A percentile compares a stretch with the other conserved stretches of the same genome.
Conservation (phyloP, 2,888 invertebrate species). For the Alloscopus bannaensis region DNA sequence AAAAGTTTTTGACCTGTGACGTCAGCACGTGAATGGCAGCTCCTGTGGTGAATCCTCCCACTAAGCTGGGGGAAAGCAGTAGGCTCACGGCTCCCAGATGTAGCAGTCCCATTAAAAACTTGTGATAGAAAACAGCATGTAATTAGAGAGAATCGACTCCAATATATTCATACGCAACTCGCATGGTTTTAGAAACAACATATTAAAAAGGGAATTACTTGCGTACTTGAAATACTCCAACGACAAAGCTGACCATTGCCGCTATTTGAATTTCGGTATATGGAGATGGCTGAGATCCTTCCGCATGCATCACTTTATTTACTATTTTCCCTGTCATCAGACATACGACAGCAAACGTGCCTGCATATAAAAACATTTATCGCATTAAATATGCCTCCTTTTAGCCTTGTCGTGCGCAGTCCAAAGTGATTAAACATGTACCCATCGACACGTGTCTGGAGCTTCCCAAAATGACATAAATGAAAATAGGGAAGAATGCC, state of each 20-base stretch:
- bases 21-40: constrained; percentile 90
- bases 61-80: constrained; percentile 80
- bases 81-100: constrained; percentile 86
- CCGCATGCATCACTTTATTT: background rate
- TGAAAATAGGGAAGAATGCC: constrained; percentile 93
- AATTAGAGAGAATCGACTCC: background rate
- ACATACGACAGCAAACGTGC: constrained; percentile 91
- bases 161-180: background rate
- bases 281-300: background rate
- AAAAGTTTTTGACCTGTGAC: constrained; percentile 85
- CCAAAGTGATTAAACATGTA: no score
- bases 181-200: background rate
- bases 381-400: background rate
- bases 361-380: constrained; percentile 75
- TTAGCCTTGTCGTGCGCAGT: background rate
- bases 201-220: background rate
- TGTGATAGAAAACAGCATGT: constrained; percentile 54
- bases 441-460: constrained; percentile 94
- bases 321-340: constrained; percentile 90
- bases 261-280: constrained; percentile 79
- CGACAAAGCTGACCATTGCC: constrained; percentile 85
- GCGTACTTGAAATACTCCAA: constrained; percentile 84
- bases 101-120: constrained; percentile 87
- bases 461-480: constrained; percentile 91
- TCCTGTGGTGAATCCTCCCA: constrained; percentile 90